These are phyloP conservation scores for Pachypanchax playfairii DNA, from an alignment of 2,113 vertebrate species.

Conservation along the genomic window DNA sequence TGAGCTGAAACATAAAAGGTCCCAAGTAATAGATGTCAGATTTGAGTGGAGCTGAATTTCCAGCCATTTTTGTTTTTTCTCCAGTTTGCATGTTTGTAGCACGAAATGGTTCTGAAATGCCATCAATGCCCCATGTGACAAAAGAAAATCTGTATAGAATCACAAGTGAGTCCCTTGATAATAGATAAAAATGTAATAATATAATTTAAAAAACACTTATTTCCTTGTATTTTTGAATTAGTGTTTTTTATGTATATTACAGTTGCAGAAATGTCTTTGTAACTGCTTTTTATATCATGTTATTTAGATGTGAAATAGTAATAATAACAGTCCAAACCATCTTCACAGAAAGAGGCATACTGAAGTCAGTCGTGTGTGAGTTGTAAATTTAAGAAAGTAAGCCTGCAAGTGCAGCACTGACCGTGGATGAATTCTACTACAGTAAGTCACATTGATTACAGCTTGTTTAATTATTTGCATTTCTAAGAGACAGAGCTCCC, in stretches of 20 bases:
- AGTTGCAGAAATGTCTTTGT: too few relatives aligned
- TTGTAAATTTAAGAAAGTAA: background rate
- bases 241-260: too few relatives aligned
- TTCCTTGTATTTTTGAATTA: too few relatives aligned
- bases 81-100: background rate
- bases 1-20: slow-evolving; percentile 63
- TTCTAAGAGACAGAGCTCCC: slow-evolving; percentile 8
- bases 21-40: slow-evolving; percentile 62
- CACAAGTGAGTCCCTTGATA: background rate
- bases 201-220: too few relatives aligned
- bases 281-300: too few relatives aligned
- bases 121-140: background rate
- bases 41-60: slow-evolving; percentile 44
- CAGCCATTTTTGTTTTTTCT: slow-evolving; percentile 31
- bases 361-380: background rate
- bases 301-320: background rate
- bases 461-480: slow-evolving; percentile 29
- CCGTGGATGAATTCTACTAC: slow-evolving; percentile 12
- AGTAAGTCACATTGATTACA: slow-evolving; percentile 30
- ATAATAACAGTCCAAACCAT: slow-evolving; percentile 1
- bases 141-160: slow-evolving; percentile 4
- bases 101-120: slow-evolving; percentile 21
- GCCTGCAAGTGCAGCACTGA: slow-evolving; percentile 11
- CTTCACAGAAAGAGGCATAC: slow-evolving; percentile 6
- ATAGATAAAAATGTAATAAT: background rate